Evolutionary conservation across 2,888 invertebrate species (phyloP).

Genomic region (Melieria omissa): DNA sequence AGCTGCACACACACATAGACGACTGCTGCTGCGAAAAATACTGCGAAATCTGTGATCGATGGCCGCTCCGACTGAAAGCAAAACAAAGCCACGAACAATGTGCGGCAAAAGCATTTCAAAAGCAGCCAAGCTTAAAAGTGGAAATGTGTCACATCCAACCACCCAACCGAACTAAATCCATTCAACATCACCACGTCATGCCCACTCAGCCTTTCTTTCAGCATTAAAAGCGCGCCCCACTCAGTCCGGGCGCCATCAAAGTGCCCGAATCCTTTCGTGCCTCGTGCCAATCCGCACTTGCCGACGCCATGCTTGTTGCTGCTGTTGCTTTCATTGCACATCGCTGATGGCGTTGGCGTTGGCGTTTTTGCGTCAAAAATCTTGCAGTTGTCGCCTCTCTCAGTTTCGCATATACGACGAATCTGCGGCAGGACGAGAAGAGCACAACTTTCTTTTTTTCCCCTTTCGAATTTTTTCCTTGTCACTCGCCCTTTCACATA

Average conservation of each 20-base stretch:
- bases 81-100: slow-evolving; percentile 23
- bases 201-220: too few relatives aligned
- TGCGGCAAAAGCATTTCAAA: slow-evolving; percentile 57
- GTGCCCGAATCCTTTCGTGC: slow-evolving; percentile 37
- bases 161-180: not conserved
- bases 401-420: not conserved
- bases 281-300: not conserved
- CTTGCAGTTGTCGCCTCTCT: slow-evolving; percentile 42
- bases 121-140: slow-evolving; percentile 61
- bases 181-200: too few relatives aligned
- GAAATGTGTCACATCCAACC: slow-evolving; percentile 59
- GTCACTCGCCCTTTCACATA: slow-evolving; percentile 35
- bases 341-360: slow-evolving; percentile 52
- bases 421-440: not conserved
- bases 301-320: slow-evolving; percentile 37
- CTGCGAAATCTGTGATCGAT: slow-evolving; percentile 56
- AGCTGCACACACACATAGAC: not conserved
- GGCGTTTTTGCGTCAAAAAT: slow-evolving; percentile 39
- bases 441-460: slow-evolving; percentile 48
- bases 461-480: slow-evolving; percentile 52
- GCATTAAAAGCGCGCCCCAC: not conserved
- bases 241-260: slow-evolving; percentile 15
- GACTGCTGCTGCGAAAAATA: not conserved
- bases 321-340: slow-evolving; percentile 38
- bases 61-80: slow-evolving; percentile 48